Base-by-base conservation (phyloP, 2,113 vertebrate species). In the Megaceryle torquata region DNA sequence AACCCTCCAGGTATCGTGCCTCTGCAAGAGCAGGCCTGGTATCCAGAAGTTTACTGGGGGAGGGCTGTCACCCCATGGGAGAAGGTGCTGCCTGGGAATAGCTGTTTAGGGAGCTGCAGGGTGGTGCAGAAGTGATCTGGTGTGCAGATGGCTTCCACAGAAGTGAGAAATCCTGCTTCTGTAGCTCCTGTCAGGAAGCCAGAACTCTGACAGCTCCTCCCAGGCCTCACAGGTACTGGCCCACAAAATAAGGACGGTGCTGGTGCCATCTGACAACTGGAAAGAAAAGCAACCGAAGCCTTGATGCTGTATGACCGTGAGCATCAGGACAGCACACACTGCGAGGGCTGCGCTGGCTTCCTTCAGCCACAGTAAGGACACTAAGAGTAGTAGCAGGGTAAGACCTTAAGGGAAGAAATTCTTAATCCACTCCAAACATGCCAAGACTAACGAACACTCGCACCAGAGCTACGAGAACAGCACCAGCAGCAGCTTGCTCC, bases 291-390 rank as follows among this genome's bases (percentile, higher is more conserved):
- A 28, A 6, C 17, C 16, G 8, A 37, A 28, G 59, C 26, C 7
- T 39, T 1, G 0, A 3, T 4, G 53, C 91, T 64, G 48, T 15
- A 14, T 1, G 22, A 9, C 4, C 35, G 4, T 1, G 35, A 57
- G 2, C 63, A 5, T 3, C 11, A 35, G 35, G 25, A 16, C 50
- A 29, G 50, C 28, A 2, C 1, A 2, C 1, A 15, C 67, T 10
- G 2, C 0, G 13, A 33, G 12, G 57, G 3, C 39, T 10, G 64
- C 7, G 1, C 72, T 7, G 65, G 10, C 59, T 16, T 6, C 18
- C 19, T 12, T 17, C 59, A 63, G 60, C 60, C 5, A 2, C 67
- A 39, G 81, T 26, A 20, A 9, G 20, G 17, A 82, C 17, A 4
- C 51, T 17, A 14, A 37, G 16, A 67, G 64, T 4, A 54, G 37